phyloP scores from a whole-genome alignment of 2,888 invertebrate genomes.

The Trichacis sp. region DNA sequence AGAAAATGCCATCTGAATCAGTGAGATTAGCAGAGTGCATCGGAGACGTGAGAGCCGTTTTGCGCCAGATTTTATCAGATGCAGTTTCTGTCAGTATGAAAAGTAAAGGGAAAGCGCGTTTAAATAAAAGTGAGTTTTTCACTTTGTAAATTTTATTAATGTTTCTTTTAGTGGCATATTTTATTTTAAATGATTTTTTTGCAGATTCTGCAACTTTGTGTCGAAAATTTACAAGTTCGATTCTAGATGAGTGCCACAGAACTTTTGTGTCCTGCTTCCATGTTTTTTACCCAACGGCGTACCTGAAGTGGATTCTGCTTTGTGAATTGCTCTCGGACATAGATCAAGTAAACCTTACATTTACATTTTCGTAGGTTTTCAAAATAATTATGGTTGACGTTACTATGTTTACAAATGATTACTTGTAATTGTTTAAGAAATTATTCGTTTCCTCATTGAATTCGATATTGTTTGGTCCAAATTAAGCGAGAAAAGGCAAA shows the following conservation, averaged over 20 bases:
- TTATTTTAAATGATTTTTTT: no score
- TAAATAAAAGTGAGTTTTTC: slow-evolving; percentile 49
- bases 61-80: slow-evolving; percentile 87
- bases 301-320: slow-evolving; percentile 91
- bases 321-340: slow-evolving; percentile 84
- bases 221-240: slow-evolving; percentile 76
- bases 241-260: slow-evolving; percentile 89
- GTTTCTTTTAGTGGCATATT: no score
- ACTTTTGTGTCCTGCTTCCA: slow-evolving; percentile 94
- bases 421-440: no score
- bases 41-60: slow-evolving; percentile 84
- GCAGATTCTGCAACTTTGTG: slow-evolving; percentile 34
- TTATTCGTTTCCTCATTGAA: no score
- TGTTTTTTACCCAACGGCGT: slow-evolving; percentile 94
- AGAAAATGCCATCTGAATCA: slow-evolving; percentile 75
- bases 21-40: slow-evolving; percentile 87
- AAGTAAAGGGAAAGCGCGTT: slow-evolving; percentile 58
- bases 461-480: no score
- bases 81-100: slow-evolving; percentile 70
- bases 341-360: slow-evolving; percentile 79
- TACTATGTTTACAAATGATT: no score
- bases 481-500: no score
- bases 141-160: no score
- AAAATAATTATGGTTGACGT: no score
- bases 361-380: no score